A percentile compares a stretch with the other conserved stretches of the same genome.
Evolutionary conservation across 1,140 invertebrate species (phyloP).

Genomic region (Araneus ventricosus): DNA sequence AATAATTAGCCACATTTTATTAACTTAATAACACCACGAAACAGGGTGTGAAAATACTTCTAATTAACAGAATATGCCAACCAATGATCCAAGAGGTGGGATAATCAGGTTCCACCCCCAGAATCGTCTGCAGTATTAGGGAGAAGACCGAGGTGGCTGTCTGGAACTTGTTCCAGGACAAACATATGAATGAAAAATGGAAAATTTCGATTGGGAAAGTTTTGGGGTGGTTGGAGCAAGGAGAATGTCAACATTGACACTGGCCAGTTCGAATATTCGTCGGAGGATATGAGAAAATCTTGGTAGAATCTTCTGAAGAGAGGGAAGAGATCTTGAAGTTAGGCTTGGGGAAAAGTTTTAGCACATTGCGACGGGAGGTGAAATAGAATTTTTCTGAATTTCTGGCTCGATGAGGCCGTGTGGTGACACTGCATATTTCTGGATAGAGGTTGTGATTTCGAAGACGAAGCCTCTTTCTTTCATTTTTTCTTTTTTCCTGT

Average conservation of each 20-base stretch:
- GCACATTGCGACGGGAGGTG: too few species aligned
- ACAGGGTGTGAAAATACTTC: not conserved
- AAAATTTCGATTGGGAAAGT: not conserved
- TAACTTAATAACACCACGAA: not conserved
- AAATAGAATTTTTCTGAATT: too few species aligned
- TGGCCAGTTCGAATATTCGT: not conserved
- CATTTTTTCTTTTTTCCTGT: too few species aligned
- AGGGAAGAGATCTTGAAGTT: not conserved
- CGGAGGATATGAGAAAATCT: not conserved
- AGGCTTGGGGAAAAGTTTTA: too few species aligned
- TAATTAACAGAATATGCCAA: not conserved
- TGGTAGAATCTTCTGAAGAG: not conserved
- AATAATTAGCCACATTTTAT: not conserved
- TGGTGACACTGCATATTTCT: too few species aligned
- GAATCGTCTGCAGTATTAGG: not conserved
- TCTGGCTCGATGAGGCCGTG: too few species aligned
- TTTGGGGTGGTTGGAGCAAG: not conserved
- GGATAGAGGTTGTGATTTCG: too few species aligned
- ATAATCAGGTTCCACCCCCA: not conserved
- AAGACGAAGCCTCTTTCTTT: too few species aligned
- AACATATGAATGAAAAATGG: slow-evolving; percentile 5
- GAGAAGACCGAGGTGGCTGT: too few species aligned
- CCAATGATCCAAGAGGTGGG: not conserved
- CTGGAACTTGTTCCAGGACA: not conserved
- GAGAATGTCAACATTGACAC: slow-evolving; percentile 28